Conservation (phyloP, 2,113 vertebrate genomes). For the Gobiocypris rarus region DNA sequence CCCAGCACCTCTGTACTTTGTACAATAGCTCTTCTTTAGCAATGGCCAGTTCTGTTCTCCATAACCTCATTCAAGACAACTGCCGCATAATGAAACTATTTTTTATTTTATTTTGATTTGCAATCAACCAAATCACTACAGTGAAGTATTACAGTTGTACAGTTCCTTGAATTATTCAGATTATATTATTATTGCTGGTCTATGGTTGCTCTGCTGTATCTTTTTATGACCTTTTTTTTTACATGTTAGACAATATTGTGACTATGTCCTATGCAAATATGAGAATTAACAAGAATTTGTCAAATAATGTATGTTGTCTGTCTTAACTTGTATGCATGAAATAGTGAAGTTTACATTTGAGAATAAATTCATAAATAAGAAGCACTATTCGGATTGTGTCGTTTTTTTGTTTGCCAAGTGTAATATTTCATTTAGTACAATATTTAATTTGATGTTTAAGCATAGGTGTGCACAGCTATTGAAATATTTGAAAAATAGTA, state of each 20-base stretch:
- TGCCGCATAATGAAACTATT: conserved; percentile 68
- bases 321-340: conserved; percentile 87
- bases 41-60: conserved; percentile 78
- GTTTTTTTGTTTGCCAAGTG: conserved; percentile 7
- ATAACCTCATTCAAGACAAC: conserved; percentile 75
- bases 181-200: conserved; percentile 78
- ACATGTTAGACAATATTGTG: conserved; percentile 85
- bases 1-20: conserved; percentile 72
- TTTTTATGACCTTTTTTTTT: conserved; percentile 84
- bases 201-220: conserved; percentile 83
- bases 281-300: conserved; percentile 83
- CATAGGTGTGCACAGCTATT: background rate
- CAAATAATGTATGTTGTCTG: conserved; percentile 85
- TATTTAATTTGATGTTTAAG: background rate
- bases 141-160: conserved; percentile 83
- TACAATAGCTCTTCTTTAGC: conserved; percentile 77
- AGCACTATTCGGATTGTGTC: conserved; percentile 39
- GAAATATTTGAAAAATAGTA: background rate
- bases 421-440: background rate
- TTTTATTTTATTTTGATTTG: conserved; percentile 47
- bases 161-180: conserved; percentile 76
- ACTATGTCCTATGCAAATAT: conserved; percentile 87
- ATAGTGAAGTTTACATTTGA: conserved; percentile 87
- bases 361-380: conserved; percentile 85
- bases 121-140: conserved; percentile 83